Base-by-base conservation (phyloP, 2,888 invertebrate species). In the Cheilosia vulpina region DNA sequence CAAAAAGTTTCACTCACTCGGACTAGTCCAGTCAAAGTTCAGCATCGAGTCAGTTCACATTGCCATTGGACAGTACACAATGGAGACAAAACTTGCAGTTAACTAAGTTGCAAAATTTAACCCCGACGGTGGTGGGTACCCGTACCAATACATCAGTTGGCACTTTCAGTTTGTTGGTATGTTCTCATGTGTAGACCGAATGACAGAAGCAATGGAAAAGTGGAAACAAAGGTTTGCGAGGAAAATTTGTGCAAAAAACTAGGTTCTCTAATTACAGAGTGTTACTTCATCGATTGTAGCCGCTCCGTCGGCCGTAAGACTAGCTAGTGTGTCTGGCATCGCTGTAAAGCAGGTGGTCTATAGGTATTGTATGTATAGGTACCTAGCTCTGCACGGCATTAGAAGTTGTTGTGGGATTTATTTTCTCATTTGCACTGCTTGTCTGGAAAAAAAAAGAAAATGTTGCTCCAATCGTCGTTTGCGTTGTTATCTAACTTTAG, bases 211-310 rank as follows among this genome's bases (percentile, higher is more conserved):
- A n/a, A 53, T 53, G 68, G 34, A 69, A 69, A 53, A 38, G 38
- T 65, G 38, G 53, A 65, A 79, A 76, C 79, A 63, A 80, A 65
- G 73, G 45, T 50, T 78, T n/a, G 21, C 60, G 63, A 34, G 27
- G 63, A 27, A 60, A 75, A 65, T 71, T 71, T 65, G 53, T 55
- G 83, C n/a, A n/a, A 43, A 76, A 57, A 76, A 76, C 79, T 62
- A 62, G 53, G 43, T 80, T 84, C 84, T 84, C 84, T 84, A 80
- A 84, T 84, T 84, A 80, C 84, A 69, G 83, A 52, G 79, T 78
- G 73, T 83, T 83, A 58, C 83, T 63, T 63, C 83, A 78, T 83
- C 77, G 81, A 82, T 71, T 82, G 63, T 31, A 45, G 72, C 19
- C n/a, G 31, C 34, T 50, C 21, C 65, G 27, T 57, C 76, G 58